These are phyloP conservation scores for Microplitis mediator DNA, from an alignment of 1,140 invertebrate species.

Conservation along the genomic window DNA sequence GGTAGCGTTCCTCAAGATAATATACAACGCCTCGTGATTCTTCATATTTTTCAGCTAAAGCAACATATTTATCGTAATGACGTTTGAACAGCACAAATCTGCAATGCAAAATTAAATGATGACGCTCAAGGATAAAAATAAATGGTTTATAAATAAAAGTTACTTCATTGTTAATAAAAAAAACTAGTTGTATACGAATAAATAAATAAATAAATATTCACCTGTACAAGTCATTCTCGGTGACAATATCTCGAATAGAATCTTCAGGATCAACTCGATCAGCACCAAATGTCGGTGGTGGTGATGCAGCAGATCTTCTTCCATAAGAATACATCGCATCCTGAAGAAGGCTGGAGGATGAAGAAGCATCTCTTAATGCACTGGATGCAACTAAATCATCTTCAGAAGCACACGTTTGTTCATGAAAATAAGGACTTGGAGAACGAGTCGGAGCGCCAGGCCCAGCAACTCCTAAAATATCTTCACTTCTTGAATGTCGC, in stretches of 20 bases:
- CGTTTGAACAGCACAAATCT: slow-evolving; percentile 71
- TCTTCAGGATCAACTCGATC: slow-evolving; percentile 69
- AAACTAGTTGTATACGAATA: not conserved
- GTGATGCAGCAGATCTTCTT: not conserved
- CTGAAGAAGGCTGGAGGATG: slow-evolving; percentile 27
- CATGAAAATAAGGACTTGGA: slow-evolving; percentile 43
- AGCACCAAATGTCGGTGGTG: slow-evolving; percentile 18
- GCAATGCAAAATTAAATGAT: slow-evolving; percentile 33
- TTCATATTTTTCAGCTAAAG: slow-evolving; percentile 68
- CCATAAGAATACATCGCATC: slow-evolving; percentile 7
- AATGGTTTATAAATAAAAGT: not conserved
- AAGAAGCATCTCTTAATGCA: slow-evolving; percentile 52
- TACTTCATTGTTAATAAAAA: slow-evolving; percentile 11
- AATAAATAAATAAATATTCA: slow-evolving; percentile 40
- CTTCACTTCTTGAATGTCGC: slow-evolving; percentile 55
- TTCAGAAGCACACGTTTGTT: slow-evolving; percentile 47
- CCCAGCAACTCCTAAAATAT: slow-evolving; percentile 42
- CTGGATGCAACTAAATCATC: slow-evolving; percentile 58
- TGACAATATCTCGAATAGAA: slow-evolving; percentile 69
- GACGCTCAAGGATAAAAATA: not conserved
- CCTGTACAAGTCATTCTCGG: slow-evolving; percentile 71
- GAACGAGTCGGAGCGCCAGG: slow-evolving; percentile 36
- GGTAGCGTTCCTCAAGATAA: slow-evolving; percentile 71
- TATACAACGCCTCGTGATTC: slow-evolving; percentile 68
- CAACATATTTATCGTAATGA: slow-evolving; percentile 70